Percentiles rank a stretch among this genome's conserved stretches.
Conservation (phyloP, 1,140 invertebrate species). For the Drosophila parabipectinata region DNA sequence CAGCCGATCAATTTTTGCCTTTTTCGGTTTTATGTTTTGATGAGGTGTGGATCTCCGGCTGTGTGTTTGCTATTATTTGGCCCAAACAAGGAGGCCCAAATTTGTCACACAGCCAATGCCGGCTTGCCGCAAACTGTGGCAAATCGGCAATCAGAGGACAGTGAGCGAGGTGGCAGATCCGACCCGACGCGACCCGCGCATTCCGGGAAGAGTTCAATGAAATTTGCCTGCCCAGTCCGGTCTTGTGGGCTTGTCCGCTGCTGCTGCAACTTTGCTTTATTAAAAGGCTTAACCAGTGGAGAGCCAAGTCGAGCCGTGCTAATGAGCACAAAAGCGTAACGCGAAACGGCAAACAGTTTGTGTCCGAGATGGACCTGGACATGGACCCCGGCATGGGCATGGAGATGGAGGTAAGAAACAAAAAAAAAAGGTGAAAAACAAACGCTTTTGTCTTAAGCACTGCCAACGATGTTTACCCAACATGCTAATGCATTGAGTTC, state of each 20-base stretch:
- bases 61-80: constrained; percentile 61
- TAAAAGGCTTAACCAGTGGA: constrained; percentile 83
- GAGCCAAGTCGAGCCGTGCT: constrained; percentile 51
- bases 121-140: background rate
- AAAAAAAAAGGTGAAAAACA: constrained; percentile 6
- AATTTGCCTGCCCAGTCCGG: constrained; percentile 49
- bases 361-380: no score
- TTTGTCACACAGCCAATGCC: constrained; percentile 70
- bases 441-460: constrained; percentile 75
- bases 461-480: constrained; percentile 77
- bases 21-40: constrained; percentile 57
- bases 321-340: constrained; percentile 83
- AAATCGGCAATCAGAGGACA: constrained; percentile 51
- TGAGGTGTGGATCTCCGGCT: constrained; percentile 61
- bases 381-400: no score
- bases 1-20: constrained; percentile 57
- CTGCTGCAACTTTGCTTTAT: constrained; percentile 73
- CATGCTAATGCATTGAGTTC: constrained; percentile 76
- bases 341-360: constrained; percentile 51
- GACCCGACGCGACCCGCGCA: constrained; percentile 16
- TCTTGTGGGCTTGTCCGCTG: constrained; percentile 6
- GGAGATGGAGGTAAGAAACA: background rate
- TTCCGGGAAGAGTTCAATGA: constrained; percentile 76
- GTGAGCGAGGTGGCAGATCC: constrained; percentile 11
- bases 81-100: constrained; percentile 55